phyloP scores from a whole-genome alignment of 2,797 vertebrate species.

The Hippopotamyrus pictus region DNA sequence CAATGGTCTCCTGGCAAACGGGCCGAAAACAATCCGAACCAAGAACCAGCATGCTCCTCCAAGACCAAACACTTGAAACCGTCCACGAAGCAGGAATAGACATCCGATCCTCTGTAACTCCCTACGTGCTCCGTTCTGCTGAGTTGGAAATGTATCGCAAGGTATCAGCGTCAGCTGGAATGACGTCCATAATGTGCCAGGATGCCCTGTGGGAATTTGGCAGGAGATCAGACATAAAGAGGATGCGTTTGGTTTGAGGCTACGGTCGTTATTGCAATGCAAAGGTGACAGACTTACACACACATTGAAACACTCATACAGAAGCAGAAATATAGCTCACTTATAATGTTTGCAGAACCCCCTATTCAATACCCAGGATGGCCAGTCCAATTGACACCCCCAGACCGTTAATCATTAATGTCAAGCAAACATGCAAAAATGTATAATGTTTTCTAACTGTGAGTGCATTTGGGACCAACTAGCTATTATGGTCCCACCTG shows the following conservation, averaged over 20 bases:
- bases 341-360: background rate
- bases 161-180: background rate
- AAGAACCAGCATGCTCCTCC: background rate
- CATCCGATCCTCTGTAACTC: background rate
- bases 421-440: background rate
- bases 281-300: background rate
- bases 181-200: background rate
- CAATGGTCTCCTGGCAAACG: background rate
- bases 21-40: background rate
- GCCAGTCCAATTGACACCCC: background rate
- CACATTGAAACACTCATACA: background rate
- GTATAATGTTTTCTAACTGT: background rate
- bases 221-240: background rate
- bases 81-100: background rate
- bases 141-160: background rate
- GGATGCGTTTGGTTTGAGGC: background rate
- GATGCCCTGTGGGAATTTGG: background rate
- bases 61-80: background rate
- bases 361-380: background rate
- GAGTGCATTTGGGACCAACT: background rate
- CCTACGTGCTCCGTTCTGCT: background rate
- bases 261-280: background rate
- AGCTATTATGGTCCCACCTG: background rate
- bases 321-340: background rate
- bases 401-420: background rate